These are phyloP conservation scores for Cercopithecus mona DNA, from an alignment of 2,113 vertebrate genomes.

Conservation along the genomic window DNA sequence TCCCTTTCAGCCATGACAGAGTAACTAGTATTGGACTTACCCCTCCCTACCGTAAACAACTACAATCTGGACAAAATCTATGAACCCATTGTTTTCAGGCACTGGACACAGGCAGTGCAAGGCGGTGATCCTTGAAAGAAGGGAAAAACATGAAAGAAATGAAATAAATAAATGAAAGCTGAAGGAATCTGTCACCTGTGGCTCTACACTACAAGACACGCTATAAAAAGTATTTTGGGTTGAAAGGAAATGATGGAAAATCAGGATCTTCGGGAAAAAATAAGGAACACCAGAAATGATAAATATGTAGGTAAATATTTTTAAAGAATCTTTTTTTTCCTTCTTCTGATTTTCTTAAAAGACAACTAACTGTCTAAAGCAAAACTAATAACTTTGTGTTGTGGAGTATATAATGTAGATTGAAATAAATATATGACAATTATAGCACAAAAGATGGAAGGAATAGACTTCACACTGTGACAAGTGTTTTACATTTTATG, in stretches of 20 bases:
- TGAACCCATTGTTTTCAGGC: conserved; percentile 20
- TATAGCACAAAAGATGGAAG: background rate
- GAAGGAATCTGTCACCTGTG: background rate
- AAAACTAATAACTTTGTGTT: background rate
- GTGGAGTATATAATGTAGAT: background rate
- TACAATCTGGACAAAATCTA: conserved; percentile 23
- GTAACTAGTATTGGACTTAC: background rate
- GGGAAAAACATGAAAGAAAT: background rate
- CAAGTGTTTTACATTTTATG: background rate
- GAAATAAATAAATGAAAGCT: background rate
- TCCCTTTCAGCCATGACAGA: background rate
- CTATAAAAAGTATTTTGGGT: background rate
- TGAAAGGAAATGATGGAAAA: conserved; percentile 2
- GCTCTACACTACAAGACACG: background rate
- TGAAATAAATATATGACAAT: background rate
- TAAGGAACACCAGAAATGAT: background rate
- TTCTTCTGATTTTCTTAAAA: background rate
- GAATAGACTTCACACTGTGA: background rate
- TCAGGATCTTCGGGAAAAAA: background rate
- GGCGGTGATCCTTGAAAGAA: background rate
- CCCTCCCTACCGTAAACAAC: background rate
- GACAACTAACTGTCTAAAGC: background rate
- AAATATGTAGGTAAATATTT: background rate
- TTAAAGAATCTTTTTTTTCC: background rate
- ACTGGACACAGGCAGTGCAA: conserved; percentile 14